These are phyloP conservation scores for Eucera pruinosa DNA, from an alignment of 2,888 invertebrate genomes.

Conservation along the genomic window DNA sequence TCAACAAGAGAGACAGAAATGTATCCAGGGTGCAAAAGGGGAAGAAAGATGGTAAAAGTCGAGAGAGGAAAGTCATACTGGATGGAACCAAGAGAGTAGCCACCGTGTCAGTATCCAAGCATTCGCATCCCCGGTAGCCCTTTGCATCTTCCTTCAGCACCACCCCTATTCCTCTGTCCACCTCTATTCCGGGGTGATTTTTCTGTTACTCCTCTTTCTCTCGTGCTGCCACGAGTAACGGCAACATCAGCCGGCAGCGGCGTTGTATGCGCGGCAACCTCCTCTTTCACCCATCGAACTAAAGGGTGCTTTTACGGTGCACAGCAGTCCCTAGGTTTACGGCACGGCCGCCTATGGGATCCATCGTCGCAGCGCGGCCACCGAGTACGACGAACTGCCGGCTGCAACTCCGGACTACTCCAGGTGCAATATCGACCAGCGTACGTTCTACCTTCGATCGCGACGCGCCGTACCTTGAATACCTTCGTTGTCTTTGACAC, in stretches of 20 bases:
- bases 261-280: conserved; percentile 38
- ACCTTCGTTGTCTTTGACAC: too few species aligned
- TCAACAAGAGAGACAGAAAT: not conserved
- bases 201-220: conserved; percentile 32
- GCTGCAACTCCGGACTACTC: conserved; percentile 32
- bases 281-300: conserved; percentile 51
- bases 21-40: not conserved
- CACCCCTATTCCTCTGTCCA: conserved; percentile 22
- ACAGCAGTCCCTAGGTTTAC: conserved; percentile 48
- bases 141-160: conserved; percentile 49
- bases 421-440: conserved; percentile 64
- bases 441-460: conserved; percentile 56
- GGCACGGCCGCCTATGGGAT: conserved; percentile 47
- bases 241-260: conserved; percentile 22
- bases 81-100: conserved; percentile 57
- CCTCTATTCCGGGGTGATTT: conserved; percentile 35
- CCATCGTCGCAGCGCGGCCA: conserved; percentile 24
- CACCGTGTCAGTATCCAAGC: conserved; percentile 73
- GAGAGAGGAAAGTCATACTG: conserved; percentile 41
- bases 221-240: conserved; percentile 34
- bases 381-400: conserved; percentile 42
- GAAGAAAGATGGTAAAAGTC: conserved; percentile 2
- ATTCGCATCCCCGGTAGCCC: conserved; percentile 61
- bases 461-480: conserved; percentile 12
- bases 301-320: conserved; percentile 49